A percentile compares a stretch with the other conserved stretches of the same genome.
Evolutionary conservation across 2,888 invertebrate genomes (phyloP).

Genomic region (Micropterix aruncella): DNA sequence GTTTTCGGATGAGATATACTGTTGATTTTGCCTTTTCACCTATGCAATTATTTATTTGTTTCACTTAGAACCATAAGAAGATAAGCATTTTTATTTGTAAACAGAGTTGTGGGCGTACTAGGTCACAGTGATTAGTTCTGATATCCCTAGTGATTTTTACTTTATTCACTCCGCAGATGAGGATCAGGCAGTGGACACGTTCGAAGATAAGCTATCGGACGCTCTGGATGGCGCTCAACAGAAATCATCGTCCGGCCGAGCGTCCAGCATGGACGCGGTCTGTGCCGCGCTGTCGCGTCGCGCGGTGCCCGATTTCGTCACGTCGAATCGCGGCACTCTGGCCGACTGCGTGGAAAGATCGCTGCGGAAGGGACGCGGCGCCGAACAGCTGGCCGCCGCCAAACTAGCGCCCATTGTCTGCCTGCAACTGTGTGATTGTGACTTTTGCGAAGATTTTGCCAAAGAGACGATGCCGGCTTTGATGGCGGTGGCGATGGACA

Average conservation of each 20-base stretch:
- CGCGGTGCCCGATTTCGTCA: constrained; percentile 61
- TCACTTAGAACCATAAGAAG: too few species aligned
- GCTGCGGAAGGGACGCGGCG: constrained; percentile 59
- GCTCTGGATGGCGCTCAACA: constrained; percentile 80
- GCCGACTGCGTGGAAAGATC: constrained; percentile 61
- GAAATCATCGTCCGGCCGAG: constrained; percentile 75
- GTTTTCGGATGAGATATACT: too few species aligned
- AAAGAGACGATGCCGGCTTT: constrained; percentile 60
- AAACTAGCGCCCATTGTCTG: constrained; percentile 56
- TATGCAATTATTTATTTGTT: too few species aligned
- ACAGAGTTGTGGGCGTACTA: too few species aligned
- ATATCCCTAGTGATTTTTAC: too few species aligned
- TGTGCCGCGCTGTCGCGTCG: constrained; percentile 65
- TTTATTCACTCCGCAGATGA: constrained; percentile 32
- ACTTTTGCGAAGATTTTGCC: constrained; percentile 53
- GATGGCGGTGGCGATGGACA: constrained; percentile 57
- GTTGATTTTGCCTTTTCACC: too few species aligned
- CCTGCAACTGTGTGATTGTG: constrained; percentile 40
- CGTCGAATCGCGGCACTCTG: constrained; percentile 54
- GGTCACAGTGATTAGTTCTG: too few species aligned
- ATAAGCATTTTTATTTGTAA: too few species aligned
- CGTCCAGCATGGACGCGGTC: constrained; percentile 53
- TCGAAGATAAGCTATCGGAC: constrained; percentile 81
- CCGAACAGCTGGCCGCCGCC: constrained; percentile 63
- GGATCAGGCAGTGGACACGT: constrained; percentile 39